Percentiles rank a stretch among this genome's conserved stretches.
phyloP scores from a whole-genome alignment of 1,140 invertebrate species.

The Drosophila murphyi region DNA sequence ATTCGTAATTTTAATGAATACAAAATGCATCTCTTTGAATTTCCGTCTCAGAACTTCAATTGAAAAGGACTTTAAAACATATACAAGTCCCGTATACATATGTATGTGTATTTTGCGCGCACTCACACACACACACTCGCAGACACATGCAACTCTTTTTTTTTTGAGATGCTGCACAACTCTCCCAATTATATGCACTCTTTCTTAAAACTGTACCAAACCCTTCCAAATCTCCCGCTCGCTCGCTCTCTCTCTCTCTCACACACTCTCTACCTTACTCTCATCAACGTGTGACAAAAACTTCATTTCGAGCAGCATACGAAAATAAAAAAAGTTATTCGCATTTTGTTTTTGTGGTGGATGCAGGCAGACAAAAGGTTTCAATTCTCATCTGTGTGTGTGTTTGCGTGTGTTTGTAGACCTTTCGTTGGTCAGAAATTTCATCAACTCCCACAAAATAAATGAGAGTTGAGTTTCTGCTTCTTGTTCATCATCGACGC shows the following conservation, averaged over 20 bases:
- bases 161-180: slow-evolving; percentile 69
- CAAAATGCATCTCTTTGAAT: slow-evolving; percentile 5
- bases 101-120: no score
- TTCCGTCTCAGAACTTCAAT: slow-evolving; percentile 31
- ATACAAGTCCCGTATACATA: neutral
- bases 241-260: slow-evolving; percentile 16
- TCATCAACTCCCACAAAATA: slow-evolving; percentile 13
- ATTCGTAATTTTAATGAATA: neutral
- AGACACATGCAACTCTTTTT: slow-evolving; percentile 15
- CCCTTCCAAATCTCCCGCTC: slow-evolving; percentile 21
- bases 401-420: slow-evolving; percentile 4
- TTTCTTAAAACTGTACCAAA: slow-evolving; percentile 19
- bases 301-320: slow-evolving; percentile 45
- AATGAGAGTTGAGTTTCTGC: slow-evolving; percentile 8
- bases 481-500: neutral
- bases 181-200: slow-evolving; percentile 50
- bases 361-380: slow-evolving; percentile 36
- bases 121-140: slow-evolving; percentile 15
- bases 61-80: slow-evolving; percentile 56
- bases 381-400: slow-evolving; percentile 3
- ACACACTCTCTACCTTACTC: slow-evolving; percentile 22
- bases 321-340: slow-evolving; percentile 31
- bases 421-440: slow-evolving; percentile 1
- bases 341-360: slow-evolving; percentile 37
- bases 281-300: slow-evolving; percentile 38